Evolutionary conservation across 2,113 vertebrate genomes (phyloP).

Genomic region (Tonatia bakeri): DNA sequence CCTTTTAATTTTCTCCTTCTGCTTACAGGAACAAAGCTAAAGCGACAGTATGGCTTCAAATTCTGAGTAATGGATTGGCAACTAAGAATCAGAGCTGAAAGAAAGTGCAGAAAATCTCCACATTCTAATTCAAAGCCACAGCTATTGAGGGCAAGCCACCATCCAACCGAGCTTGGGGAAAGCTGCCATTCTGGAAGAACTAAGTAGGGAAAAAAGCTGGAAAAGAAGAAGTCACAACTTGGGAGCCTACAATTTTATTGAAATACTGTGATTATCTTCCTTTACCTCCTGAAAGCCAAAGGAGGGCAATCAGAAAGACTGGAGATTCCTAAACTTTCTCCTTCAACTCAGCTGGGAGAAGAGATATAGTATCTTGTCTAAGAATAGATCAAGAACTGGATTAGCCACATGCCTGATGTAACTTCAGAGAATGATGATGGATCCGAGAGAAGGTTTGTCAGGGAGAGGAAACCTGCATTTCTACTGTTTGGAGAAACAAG

Average conservation of each 20-base stretch:
- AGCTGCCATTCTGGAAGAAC: background rate
- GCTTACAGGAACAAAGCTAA: background rate
- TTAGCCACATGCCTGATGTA: background rate
- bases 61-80: background rate
- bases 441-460: background rate
- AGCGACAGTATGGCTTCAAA: background rate
- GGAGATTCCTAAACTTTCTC: background rate
- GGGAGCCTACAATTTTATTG: background rate
- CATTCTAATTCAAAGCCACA: background rate
- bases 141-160: background rate
- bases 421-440: background rate
- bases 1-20: background rate
- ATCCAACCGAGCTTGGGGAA: background rate
- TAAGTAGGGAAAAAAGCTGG: background rate
- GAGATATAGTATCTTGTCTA: background rate
- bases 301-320: background rate
- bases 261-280: background rate
- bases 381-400: background rate
- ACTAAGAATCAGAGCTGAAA: background rate
- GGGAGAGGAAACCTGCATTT: background rate
- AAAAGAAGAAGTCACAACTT: background rate
- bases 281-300: background rate
- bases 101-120: background rate
- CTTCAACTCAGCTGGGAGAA: background rate
- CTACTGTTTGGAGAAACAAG: background rate